Base-by-base conservation (phyloP, 2,888 invertebrate genomes). In the Drosophila eohydei region DNA sequence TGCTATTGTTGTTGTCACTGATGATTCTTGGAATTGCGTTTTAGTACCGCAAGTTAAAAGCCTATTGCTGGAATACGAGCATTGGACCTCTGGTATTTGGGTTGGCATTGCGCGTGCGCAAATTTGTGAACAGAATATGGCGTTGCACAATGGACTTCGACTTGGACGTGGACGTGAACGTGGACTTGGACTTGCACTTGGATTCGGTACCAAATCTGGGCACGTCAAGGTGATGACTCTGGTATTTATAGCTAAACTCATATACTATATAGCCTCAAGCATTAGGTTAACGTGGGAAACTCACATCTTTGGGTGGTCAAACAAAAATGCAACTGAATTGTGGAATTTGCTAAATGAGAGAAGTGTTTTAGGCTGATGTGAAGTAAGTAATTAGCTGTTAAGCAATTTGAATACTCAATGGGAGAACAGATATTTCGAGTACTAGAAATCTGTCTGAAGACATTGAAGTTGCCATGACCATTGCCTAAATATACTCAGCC, bases 71-170 rank as follows among this genome's bases (percentile, higher is more conserved):
- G 46, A n/a, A 51, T 56, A 70, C 64, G 62, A 54, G 40, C 51
- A 60, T 36, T 36, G 38, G 43, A 68, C 71, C 59, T 67, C 64
- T 85, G 88, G 86, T 82, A 83, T 88, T 83, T 83, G 78, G 83
- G 86, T 88, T 88, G 86, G 32, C 75, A 69, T 64, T 73, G 83
- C 86, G 86, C 83, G 83, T 83, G 88, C 86, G 88, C 75, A 85
- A 83, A 82, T 83, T 71, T 58, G 46, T 68, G 58, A 74, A 67
- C 69, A 64, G n/a, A 58, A 69, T 51, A 51, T 80, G 85, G 71
- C 67, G 80, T 65, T 72, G 68, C 50, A 69, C 75, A 78, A 67
- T 70, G 61, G 30, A 41, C 46, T 51, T 63, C 21, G 50, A 34
- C 40, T 44, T 55, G 56, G 52, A 51, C 41, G 4, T 34, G 32